A percentile compares a stretch with the other conserved stretches of the same genome.
Evolutionary conservation across 2,797 vertebrate species (phyloP).

Genomic region (Mus caroli): DNA sequence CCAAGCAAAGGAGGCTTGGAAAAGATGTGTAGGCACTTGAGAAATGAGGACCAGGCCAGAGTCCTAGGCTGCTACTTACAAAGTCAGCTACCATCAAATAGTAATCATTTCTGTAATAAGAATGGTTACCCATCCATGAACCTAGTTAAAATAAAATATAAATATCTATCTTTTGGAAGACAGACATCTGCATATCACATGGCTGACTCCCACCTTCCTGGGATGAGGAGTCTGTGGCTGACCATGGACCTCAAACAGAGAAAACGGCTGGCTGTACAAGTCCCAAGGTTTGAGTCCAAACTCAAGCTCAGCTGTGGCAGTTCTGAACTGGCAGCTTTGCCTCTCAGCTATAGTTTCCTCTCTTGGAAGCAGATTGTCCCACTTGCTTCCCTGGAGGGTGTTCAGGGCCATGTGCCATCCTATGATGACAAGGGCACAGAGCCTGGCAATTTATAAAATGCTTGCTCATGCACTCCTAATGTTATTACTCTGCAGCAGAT

Average conservation of each 20-base stretch:
- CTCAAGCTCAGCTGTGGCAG: neutral
- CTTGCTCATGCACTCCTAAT: conserved; percentile 21
- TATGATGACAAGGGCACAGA: neutral
- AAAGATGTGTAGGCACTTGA: neutral
- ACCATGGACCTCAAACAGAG: neutral
- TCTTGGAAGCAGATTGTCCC: neutral
- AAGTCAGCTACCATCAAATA: neutral
- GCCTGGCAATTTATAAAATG: conserved; percentile 54
- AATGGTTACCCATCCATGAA: neutral
- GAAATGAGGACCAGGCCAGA: neutral
- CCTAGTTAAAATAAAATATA: neutral
- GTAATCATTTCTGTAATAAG: neutral
- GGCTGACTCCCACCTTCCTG: neutral
- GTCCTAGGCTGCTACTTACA: neutral
- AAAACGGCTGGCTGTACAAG: neutral
- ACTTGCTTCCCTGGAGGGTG: neutral
- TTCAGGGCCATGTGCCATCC: neutral
- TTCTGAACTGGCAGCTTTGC: neutral
- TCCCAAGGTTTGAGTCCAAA: neutral
- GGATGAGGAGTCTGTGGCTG: neutral
- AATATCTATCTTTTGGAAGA: neutral
- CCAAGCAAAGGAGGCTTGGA: neutral
- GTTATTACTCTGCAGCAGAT: neutral
- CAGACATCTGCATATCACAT: neutral
- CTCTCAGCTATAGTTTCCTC: neutral